phyloP scores from a whole-genome alignment of 2,888 invertebrate species.

The Caenorhabditis sp. region DNA sequence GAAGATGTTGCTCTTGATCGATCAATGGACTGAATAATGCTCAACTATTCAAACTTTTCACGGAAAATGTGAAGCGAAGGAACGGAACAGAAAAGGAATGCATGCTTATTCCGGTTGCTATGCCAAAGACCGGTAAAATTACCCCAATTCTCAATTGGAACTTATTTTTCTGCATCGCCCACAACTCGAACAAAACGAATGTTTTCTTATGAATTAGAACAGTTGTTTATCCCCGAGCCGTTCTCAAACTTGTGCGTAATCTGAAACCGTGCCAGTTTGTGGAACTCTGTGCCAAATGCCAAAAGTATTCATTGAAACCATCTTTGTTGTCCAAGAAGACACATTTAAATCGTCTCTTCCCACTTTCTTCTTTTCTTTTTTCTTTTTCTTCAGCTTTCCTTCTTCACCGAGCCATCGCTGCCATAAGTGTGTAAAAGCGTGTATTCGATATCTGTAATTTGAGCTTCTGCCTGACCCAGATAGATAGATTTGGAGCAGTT shows the following conservation, averaged over 20 bases:
- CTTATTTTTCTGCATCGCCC: not conserved
- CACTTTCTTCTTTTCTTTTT: not conserved
- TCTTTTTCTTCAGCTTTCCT: not conserved
- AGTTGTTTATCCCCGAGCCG: slow-evolving; percentile 32
- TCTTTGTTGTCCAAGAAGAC: slow-evolving; percentile 35
- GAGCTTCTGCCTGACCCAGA: slow-evolving; percentile 12
- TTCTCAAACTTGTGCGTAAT: slow-evolving; percentile 45
- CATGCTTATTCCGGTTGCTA: no score
- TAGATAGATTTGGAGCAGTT: slow-evolving; percentile 26
- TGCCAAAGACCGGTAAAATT: slow-evolving; percentile 2
- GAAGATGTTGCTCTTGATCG: no score
- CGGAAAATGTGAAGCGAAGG: no score
- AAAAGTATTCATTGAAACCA: slow-evolving; percentile 40
- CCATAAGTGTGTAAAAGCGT: slow-evolving; percentile 60
- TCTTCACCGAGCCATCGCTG: no score
- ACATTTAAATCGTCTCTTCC: slow-evolving; percentile 34
- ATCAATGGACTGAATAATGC: no score
- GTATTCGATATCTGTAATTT: slow-evolving; percentile 59
- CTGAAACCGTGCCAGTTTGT: slow-evolving; percentile 25
- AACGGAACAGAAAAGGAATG: no score
- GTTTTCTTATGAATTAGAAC: not conserved
- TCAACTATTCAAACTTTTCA: no score
- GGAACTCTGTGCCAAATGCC: slow-evolving; percentile 28
- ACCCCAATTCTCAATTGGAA: not conserved
- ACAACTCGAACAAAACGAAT: slow-evolving; percentile 21